These are phyloP conservation scores for Mythimna albipuncta DNA, from an alignment of 2,888 invertebrate genomes.

Conservation along the genomic window DNA sequence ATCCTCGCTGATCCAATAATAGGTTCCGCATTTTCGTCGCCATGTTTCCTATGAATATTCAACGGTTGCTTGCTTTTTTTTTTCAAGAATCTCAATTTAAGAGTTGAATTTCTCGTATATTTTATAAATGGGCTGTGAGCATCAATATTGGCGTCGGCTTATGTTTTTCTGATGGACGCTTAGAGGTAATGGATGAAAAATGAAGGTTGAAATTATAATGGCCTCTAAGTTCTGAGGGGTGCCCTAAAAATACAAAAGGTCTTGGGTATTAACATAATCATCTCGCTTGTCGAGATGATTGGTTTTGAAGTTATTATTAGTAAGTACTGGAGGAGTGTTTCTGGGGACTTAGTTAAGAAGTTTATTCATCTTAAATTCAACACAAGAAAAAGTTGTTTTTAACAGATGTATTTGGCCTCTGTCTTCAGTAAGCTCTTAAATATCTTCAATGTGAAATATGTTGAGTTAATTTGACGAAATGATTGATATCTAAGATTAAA, in stretches of 20 bases:
- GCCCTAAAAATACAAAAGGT: constrained; percentile 26
- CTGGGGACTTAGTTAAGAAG: neutral
- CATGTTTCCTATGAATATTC: constrained; percentile 70
- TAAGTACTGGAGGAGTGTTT: constrained; percentile 1
- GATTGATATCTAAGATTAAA: neutral
- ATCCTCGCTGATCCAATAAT: constrained; percentile 70
- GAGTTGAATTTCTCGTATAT: constrained; percentile 65
- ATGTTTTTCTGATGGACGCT: constrained; percentile 48
- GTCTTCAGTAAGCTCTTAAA: neutral
- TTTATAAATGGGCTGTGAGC: constrained; percentile 58
- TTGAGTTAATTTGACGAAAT: neutral
- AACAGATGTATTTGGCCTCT: neutral
- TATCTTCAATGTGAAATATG: neutral
- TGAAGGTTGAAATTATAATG: constrained; percentile 45
- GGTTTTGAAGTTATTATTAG: constrained; percentile 34
- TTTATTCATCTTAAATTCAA: constrained; percentile 14
- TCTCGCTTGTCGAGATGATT: constrained; percentile 13
- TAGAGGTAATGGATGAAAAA: constrained; percentile 54
- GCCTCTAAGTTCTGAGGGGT: constrained; percentile 12
- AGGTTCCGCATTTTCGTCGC: constrained; percentile 64
- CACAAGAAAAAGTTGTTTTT: neutral
- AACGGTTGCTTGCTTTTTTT: constrained; percentile 62
- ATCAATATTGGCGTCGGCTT: constrained; percentile 58
- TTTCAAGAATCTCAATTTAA: constrained; percentile 61
- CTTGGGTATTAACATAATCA: constrained; percentile 38